phyloP scores from a whole-genome alignment of 2,888 invertebrate species.

The Seira sanloemensis region DNA sequence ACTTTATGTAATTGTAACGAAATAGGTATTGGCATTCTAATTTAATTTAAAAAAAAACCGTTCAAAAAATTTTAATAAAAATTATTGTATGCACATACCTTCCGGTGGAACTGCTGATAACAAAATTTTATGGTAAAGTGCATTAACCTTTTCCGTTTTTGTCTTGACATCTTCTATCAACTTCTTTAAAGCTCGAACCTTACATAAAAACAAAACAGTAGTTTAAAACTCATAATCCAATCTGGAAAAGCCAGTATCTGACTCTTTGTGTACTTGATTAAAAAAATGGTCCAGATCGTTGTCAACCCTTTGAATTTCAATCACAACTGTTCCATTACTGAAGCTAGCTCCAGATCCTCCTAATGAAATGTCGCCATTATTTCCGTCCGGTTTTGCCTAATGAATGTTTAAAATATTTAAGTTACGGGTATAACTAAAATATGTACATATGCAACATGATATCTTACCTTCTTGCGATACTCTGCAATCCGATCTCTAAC shows the following conservation, averaged over 20 bases:
- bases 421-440: background rate
- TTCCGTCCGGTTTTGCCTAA: slow-evolving; percentile 35
- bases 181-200: slow-evolving; percentile 76
- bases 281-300: slow-evolving; percentile 68
- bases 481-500: slow-evolving; percentile 68
- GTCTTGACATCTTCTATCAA: slow-evolving; percentile 75
- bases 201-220: slow-evolving; percentile 17
- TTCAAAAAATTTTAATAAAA: background rate
- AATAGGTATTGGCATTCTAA: background rate
- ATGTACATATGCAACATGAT: background rate
- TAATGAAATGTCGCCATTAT: slow-evolving; percentile 31
- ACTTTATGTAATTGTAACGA: too few relatives aligned
- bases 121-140: slow-evolving; percentile 79
- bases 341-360: slow-evolving; percentile 16
- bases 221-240: background rate
- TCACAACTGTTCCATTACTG: slow-evolving; percentile 61
- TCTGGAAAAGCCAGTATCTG: too few relatives aligned
- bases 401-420: background rate
- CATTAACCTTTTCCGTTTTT: slow-evolving; percentile 75
- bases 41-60: background rate
- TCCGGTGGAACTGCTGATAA: slow-evolving; percentile 78
- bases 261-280: slow-evolving; percentile 55
- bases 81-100: slow-evolving; percentile 74
- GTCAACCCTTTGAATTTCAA: slow-evolving; percentile 68
- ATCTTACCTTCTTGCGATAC: slow-evolving; percentile 63